phyloP scores from a whole-genome alignment of 2,797 vertebrate species.

The Triplophysa yarkandensis region DNA sequence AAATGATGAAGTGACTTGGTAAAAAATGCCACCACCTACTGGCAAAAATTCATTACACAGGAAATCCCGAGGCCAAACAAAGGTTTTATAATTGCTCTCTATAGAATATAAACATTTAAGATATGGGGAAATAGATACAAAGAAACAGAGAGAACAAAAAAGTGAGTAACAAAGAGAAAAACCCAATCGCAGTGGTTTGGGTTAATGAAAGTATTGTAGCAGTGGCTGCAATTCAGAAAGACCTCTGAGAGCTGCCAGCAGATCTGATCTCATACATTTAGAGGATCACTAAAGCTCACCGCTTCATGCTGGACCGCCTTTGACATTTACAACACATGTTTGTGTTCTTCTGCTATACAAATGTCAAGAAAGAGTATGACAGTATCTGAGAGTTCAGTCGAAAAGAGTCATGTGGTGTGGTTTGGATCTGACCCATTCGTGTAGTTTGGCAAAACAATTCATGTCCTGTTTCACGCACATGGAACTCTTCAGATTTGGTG shows the following conservation, averaged over 20 bases:
- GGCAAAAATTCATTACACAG: too few species aligned
- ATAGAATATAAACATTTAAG: too few species aligned
- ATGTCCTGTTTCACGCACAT: conserved; percentile 36
- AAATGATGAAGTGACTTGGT: too few species aligned
- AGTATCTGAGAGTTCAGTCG: neutral
- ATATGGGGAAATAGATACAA: neutral
- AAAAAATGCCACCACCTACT: too few species aligned
- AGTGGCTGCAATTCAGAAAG: conserved; percentile 40
- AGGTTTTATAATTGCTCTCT: too few species aligned
- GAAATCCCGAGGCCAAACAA: too few species aligned
- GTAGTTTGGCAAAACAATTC: conserved; percentile 23
- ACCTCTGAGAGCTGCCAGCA: conserved; percentile 28
- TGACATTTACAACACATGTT: neutral
- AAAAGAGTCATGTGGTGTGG: neutral
- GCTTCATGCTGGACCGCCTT: neutral
- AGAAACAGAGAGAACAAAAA: neutral
- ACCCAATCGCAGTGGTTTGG: conserved; percentile 30
- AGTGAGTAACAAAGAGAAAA: conserved; percentile 13
- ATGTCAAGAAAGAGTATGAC: neutral
- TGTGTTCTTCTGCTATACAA: neutral
- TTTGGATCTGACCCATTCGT: neutral
- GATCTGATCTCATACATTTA: conserved; percentile 50
- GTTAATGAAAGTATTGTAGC: conserved; percentile 40
- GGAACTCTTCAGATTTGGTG: conserved; percentile 46
- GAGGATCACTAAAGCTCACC: conserved; percentile 4